These are phyloP conservation scores for Noctuana brunneofusca DNA, from an alignment of 2,888 invertebrate genomes.

Conservation along the genomic window DNA sequence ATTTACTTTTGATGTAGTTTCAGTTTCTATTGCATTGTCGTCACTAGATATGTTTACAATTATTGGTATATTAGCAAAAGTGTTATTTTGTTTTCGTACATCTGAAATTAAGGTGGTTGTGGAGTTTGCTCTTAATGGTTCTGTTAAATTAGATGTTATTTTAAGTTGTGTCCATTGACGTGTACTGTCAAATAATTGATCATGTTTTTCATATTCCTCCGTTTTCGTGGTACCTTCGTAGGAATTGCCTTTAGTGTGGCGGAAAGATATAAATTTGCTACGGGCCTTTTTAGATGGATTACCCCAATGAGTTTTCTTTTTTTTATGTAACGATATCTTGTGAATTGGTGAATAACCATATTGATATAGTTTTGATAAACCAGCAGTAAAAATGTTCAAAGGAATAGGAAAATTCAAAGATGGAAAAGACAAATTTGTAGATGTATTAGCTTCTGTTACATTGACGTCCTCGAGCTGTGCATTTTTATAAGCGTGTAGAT, in stretches of 20 bases:
- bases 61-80: background rate
- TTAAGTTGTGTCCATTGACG: conserved; percentile 38
- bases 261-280: conserved; percentile 49
- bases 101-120: conserved; percentile 2
- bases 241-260: conserved; percentile 46
- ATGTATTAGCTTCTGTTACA: conserved; percentile 52
- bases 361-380: conserved; percentile 21
- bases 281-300: conserved; percentile 64
- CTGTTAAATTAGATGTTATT: conserved; percentile 12
- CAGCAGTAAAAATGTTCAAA: conserved; percentile 36
- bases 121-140: background rate
- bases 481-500: conserved; percentile 42
- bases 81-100: background rate
- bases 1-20: conserved; percentile 5
- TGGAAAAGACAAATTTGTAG: conserved; percentile 57
- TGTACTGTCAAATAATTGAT: conserved; percentile 37
- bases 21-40: conserved; percentile 21
- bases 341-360: conserved; percentile 53
- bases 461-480: conserved; percentile 44
- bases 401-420: conserved; percentile 64
- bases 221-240: conserved; percentile 54
- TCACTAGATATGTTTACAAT: conserved; percentile 51
- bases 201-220: conserved; percentile 45
- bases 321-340: conserved; percentile 69
- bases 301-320: conserved; percentile 61